Evolutionary conservation across 2,888 invertebrate genomes (phyloP).

Genomic region (Lymantria dispar): DNA sequence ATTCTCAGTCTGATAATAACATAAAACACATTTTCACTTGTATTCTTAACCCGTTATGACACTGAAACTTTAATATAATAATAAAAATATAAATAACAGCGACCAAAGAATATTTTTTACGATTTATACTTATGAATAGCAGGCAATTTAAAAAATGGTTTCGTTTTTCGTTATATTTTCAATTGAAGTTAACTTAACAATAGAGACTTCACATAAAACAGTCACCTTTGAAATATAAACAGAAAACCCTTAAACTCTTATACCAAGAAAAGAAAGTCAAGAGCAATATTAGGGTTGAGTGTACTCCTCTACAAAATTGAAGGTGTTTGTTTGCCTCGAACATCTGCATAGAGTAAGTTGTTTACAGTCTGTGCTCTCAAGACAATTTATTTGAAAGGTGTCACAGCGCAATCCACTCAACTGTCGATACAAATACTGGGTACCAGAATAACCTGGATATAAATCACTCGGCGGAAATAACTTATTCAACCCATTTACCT

Average conservation of each 20-base stretch:
- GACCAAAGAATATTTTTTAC: no score
- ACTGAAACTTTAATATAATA: no score
- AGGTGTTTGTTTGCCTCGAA: conserved; percentile 55
- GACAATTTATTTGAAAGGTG: conserved; percentile 82
- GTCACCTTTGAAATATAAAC: conserved; percentile 59
- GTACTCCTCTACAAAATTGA: conserved; percentile 60
- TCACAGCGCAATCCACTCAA: conserved; percentile 76
- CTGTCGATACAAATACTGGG: conserved; percentile 60
- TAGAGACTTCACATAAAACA: conserved; percentile 36
- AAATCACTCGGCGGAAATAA: conserved; percentile 70
- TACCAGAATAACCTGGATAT: conserved; percentile 58
- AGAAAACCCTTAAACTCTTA: conserved; percentile 55
- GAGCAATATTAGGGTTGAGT: conserved; percentile 60
- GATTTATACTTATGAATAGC: background rate
- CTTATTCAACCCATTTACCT: conserved; percentile 59
- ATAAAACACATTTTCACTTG: no score
- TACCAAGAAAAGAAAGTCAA: conserved; percentile 46
- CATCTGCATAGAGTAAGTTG: conserved; percentile 76
- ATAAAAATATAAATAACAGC: no score
- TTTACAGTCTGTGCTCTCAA: conserved; percentile 74
- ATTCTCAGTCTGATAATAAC: no score
- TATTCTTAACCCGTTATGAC: no score
- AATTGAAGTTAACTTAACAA: background rate
- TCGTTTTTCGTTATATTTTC: background rate
- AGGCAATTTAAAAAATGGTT: background rate